These are phyloP conservation scores for Lymantria monacha DNA, from an alignment of 2,888 invertebrate genomes.

Conservation along the genomic window DNA sequence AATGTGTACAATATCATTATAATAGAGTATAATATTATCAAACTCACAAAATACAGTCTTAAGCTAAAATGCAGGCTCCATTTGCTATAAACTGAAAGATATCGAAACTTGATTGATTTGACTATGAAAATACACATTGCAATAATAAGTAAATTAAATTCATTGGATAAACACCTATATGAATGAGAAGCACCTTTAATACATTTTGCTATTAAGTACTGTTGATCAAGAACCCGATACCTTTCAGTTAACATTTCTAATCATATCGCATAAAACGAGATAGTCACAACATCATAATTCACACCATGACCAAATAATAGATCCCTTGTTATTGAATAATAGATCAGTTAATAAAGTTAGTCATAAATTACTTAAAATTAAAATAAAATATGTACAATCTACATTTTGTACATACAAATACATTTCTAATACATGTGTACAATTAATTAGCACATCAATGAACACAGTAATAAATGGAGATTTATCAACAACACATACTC, in stretches of 20 bases:
- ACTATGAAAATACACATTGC: not conserved
- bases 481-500: conserved; percentile 44
- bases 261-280: conserved; percentile 14
- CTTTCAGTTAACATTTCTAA: conserved; percentile 5
- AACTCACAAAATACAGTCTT: conserved; percentile 28
- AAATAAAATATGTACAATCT: conserved; percentile 54
- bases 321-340: not conserved
- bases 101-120: not conserved
- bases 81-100: conserved; percentile 8
- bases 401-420: conserved; percentile 58
- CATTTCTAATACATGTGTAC: conserved; percentile 36
- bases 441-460: conserved; percentile 33
- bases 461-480: conserved; percentile 59
- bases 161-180: too few species aligned
- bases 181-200: too few species aligned
- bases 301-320: conserved; percentile 10
- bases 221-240: conserved; percentile 6
- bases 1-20: conserved; percentile 1
- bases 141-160: not conserved
- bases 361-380: conserved; percentile 47
- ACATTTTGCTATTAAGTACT: not conserved
- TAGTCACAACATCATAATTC: conserved; percentile 6
- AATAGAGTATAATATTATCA: conserved; percentile 7
- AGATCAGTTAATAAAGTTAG: conserved; percentile 28
- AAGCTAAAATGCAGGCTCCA: conserved; percentile 31